phyloP scores from a whole-genome alignment of 2,888 invertebrate genomes.

The Pherbina coryleti region DNA sequence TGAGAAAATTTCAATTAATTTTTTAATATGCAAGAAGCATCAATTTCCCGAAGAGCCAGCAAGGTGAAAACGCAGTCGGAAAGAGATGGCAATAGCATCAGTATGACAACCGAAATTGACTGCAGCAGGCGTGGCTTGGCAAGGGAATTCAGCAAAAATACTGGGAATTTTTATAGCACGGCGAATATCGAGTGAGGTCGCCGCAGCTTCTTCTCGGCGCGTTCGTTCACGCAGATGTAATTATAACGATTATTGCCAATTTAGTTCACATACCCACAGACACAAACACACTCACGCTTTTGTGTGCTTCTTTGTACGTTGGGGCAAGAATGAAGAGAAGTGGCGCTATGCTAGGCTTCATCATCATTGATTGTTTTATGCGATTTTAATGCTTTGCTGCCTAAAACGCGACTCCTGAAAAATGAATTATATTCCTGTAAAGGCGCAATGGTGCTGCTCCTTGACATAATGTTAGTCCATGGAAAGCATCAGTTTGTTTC shows the following conservation, averaged over 20 bases:
- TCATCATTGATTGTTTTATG: constrained; percentile 63
- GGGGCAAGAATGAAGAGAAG: neutral
- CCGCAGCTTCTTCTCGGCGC: neutral
- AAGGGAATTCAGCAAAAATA: neutral
- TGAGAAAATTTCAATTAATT: constrained; percentile 10
- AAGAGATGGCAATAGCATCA: neutral
- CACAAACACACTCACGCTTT: constrained; percentile 18
- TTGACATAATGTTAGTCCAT: neutral
- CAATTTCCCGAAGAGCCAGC: neutral
- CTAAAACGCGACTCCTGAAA: constrained; percentile 3
- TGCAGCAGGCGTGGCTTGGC: constrained; percentile 5
- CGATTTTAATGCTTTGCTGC: constrained; percentile 58
- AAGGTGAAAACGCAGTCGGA: neutral
- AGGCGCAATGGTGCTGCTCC: neutral
- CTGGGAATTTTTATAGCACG: constrained; percentile 14
- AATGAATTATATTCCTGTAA: neutral
- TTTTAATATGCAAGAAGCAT: neutral
- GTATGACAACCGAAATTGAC: neutral
- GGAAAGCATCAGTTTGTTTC: neutral
- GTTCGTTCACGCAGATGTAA: constrained; percentile 18
- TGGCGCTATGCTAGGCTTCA: constrained; percentile 38
- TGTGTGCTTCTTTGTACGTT: neutral
- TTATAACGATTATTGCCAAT: constrained; percentile 56
- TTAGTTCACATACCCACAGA: constrained; percentile 43
- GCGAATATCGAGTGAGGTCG: neutral